Base-by-base conservation (phyloP, 2,797 vertebrate species). In the Aselliscus stoliczkanus region DNA sequence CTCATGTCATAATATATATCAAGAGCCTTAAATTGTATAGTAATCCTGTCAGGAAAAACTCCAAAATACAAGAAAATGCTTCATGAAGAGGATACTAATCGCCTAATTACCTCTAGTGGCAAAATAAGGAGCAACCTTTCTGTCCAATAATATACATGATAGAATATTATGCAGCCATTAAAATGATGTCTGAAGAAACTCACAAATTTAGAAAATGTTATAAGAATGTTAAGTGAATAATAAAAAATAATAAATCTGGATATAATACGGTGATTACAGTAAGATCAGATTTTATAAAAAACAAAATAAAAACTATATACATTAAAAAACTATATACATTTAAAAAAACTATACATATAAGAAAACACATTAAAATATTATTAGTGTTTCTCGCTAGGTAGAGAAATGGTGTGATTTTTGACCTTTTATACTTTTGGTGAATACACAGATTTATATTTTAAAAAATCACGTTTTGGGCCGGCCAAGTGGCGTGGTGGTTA, bases 21-120 rank as follows among this genome's bases (percentile, higher is more conserved):
- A 79, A 89, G 4, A 89, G 25, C 4, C 56, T 90, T 84, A 80
- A 56, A 65, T 52, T 70, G 94, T 90, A 58, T 14, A 90, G 54
- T 42, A 95, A 93, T 90, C 5, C 64, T 92, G 60, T 31, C 47
- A 93, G 64, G 31, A 90, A 96, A 96, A 88, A 50, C 7, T 76
- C 29, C 25, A 90, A 83, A 92, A 95, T 84, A 82, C 1, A 94
- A 90, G 47, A 89, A 89, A 94, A 73, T 85, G 2, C 37, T 93
- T 96, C 80, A 87, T 82, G 50, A 91, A 73, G 52, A 95, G 50
- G 67, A 80, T 73, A 75, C 14, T 89, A 82, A 81, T 82, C 54
- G 77, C 21, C 44, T 67, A 82, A 72, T 88, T 94, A 83, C 70
- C 21, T 70, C 77, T 11, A 80, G 56, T 42, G 52, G 58, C 27